A percentile compares a stretch with the other conserved stretches of the same genome.
These are phyloP conservation scores for Oreochromis mossambicus DNA, from an alignment of 2,797 vertebrate genomes.

Conservation along the genomic window DNA sequence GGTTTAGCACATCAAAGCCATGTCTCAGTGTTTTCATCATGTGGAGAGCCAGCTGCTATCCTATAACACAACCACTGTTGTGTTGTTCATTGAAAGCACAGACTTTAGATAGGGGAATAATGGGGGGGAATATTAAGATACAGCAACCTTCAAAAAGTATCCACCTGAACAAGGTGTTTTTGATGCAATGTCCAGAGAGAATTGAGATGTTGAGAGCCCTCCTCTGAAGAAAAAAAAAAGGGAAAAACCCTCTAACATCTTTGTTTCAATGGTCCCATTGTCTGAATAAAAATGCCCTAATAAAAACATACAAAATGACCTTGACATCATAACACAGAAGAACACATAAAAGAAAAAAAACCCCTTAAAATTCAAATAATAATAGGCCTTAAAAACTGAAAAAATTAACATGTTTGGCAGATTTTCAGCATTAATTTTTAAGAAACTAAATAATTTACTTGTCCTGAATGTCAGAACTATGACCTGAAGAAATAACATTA, in stretches of 20 bases:
- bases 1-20: conserved; percentile 54
- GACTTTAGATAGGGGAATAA: conserved; percentile 1
- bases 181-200: conserved; percentile 5
- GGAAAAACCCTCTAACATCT: not conserved
- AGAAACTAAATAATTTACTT: not conserved
- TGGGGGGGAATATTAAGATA: conserved; percentile 27
- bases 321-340: not conserved
- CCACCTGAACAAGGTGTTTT: conserved; percentile 9
- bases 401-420: not conserved
- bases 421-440: not conserved
- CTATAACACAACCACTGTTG: conserved; percentile 20
- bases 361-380: not conserved
- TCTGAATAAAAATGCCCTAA: not conserved
- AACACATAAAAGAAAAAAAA: not conserved
- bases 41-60: conserved; percentile 45
- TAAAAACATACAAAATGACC: not conserved
- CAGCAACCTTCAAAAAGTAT: conserved; percentile 9
- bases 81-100: conserved; percentile 29
- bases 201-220: not conserved
- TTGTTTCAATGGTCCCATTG: not conserved
- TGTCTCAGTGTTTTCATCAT: conserved; percentile 44
- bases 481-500: not conserved
- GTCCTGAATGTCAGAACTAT: not conserved
- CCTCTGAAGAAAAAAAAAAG: not conserved
- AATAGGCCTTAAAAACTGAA: not conserved